Conservation (phyloP, 2,113 vertebrate species). For the Rattus rattus region DNA sequence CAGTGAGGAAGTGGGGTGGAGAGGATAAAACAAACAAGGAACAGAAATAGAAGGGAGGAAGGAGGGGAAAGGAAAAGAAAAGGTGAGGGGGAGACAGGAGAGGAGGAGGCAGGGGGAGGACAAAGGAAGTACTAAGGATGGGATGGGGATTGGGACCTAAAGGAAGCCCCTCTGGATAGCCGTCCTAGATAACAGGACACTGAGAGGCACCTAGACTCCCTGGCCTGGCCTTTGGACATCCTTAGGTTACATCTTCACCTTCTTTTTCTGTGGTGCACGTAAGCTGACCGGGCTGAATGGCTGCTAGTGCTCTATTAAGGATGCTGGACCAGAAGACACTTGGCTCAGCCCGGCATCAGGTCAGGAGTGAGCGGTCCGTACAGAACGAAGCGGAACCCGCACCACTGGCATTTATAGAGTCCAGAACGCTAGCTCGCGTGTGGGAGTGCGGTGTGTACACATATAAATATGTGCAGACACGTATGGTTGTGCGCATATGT, state of each 20-base stretch:
- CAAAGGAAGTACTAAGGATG: neutral
- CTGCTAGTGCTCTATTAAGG: neutral
- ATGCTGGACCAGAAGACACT: neutral
- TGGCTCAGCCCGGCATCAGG: neutral
- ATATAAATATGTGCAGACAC: too few species aligned
- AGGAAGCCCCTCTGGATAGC: neutral
- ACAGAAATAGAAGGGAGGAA: neutral
- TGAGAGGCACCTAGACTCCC: neutral
- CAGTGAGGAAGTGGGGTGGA: rapidly evolving
- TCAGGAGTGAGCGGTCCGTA: rapidly evolving
- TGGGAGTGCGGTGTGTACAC: too few species aligned
- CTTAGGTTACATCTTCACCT: neutral
- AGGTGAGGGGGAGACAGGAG: too few species aligned
- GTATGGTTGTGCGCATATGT: neutral
- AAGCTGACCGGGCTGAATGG: neutral
- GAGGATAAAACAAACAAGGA: neutral
- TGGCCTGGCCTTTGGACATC: neutral
- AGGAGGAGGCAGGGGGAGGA: too few species aligned
- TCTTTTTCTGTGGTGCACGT: neutral
- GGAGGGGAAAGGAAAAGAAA: neutral
- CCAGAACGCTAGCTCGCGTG: neutral
- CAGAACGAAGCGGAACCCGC: neutral
- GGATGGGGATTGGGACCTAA: neutral
- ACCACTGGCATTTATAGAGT: neutral
- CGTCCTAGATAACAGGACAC: too few species aligned